phyloP scores from a whole-genome alignment of 2,888 invertebrate species.

The Polyommatus iphigenia region DNA sequence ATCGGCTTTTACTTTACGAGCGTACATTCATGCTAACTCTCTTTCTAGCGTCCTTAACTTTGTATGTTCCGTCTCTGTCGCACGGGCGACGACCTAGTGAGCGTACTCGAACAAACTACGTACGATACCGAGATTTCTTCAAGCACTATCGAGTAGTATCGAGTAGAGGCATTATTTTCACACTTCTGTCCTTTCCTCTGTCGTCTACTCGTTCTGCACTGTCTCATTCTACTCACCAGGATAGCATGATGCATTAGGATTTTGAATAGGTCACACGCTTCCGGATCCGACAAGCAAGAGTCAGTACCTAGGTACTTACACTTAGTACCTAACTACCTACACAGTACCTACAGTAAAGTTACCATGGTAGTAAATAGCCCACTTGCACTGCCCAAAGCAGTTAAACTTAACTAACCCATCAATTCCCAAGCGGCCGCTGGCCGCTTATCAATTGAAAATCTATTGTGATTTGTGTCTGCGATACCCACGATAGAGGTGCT shows the following conservation, averaged over 20 bases:
- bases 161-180: neutral
- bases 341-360: no score
- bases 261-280: constrained; percentile 1
- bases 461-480: no score
- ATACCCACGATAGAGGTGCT: no score
- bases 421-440: no score
- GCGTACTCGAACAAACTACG: constrained; percentile 40
- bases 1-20: constrained; percentile 62
- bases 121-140: constrained; percentile 29
- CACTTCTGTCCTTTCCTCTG: constrained; percentile 10
- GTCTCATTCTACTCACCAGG: constrained; percentile 46
- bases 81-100: constrained; percentile 65
- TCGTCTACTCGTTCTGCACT: constrained; percentile 42
- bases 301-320: no score
- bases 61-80: constrained; percentile 46
- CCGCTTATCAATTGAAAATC: no score
- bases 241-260: constrained; percentile 40
- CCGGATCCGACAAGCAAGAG: no score
- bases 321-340: no score
- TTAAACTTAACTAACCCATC: no score
- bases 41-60: constrained; percentile 41
- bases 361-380: no score
- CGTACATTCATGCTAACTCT: constrained; percentile 50
- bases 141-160: neutral
- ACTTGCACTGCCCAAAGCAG: no score